phyloP scores from a whole-genome alignment of 2,888 invertebrate genomes.

The Drosophila subsilvestris region DNA sequence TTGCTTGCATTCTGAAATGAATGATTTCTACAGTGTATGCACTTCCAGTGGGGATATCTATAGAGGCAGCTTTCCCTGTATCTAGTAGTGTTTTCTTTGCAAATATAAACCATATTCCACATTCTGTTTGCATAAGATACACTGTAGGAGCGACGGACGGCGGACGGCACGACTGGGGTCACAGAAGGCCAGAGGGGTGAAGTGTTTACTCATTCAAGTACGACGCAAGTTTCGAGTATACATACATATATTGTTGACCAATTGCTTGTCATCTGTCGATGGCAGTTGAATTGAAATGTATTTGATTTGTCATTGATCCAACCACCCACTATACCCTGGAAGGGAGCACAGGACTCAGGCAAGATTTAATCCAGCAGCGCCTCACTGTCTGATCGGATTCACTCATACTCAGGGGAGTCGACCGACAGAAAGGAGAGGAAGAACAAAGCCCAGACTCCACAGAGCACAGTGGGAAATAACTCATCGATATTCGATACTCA shows the following conservation, averaged over 20 bases:
- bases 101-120: constrained; percentile 45
- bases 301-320: constrained; percentile 10
- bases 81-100: background rate
- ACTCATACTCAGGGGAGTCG: background rate
- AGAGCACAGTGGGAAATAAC: background rate
- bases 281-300: constrained; percentile 25
- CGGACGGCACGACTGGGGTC: background rate
- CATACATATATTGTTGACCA: constrained; percentile 54
- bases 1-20: constrained; percentile 17
- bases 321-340: background rate
- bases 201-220: constrained; percentile 58
- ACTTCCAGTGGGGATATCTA: constrained; percentile 14
- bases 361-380: too few relatives aligned
- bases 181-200: background rate
- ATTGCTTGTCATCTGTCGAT: constrained; percentile 31
- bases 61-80: background rate
- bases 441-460: background rate
- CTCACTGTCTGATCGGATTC: background rate
- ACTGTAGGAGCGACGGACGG: constrained; percentile 6
- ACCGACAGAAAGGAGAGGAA: background rate
- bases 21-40: constrained; percentile 24
- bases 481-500: constrained; percentile 9
- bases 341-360: background rate
- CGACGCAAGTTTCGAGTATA: constrained; percentile 44
- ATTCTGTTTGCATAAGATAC: constrained; percentile 33